Conservation (phyloP, 2,113 vertebrate species). For the Hemiscyllium ocellatum region DNA sequence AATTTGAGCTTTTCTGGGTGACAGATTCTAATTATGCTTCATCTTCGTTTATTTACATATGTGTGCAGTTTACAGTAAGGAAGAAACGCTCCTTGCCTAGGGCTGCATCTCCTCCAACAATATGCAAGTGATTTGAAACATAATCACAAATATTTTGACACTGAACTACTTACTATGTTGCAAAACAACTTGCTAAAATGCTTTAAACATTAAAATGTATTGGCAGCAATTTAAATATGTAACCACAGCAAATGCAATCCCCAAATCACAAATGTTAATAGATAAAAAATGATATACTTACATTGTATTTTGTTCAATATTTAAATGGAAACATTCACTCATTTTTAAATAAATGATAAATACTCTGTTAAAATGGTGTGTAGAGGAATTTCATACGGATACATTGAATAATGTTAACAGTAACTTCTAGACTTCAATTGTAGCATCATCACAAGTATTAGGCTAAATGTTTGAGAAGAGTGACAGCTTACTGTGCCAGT, state of each 20-base stretch:
- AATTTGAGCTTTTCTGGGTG: not conserved
- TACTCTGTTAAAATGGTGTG: not conserved
- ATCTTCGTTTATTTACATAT: not conserved
- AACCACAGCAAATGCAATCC: not conserved
- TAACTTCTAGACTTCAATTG: not conserved
- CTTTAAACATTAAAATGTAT: not conserved
- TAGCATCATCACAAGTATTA: not conserved
- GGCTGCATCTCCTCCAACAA: constrained; percentile 10
- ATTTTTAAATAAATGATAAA: not conserved
- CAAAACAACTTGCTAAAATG: constrained; percentile 1
- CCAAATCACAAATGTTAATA: not conserved
- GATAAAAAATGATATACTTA: not conserved
- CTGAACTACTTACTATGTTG: not conserved
- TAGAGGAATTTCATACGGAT: not conserved
- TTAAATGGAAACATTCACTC: not conserved
- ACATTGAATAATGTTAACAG: not conserved
- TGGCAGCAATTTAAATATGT: not conserved
- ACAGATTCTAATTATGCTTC: constrained; percentile 13
- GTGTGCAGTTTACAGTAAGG: not conserved
- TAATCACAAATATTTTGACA: constrained; percentile 30
- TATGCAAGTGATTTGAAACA: not conserved
- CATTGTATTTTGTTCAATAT: not conserved
- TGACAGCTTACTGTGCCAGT: not conserved
- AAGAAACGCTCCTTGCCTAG: not conserved
- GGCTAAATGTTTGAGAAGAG: not conserved